These are phyloP conservation scores for Poecilia velifera DNA, from an alignment of 2,797 vertebrate genomes.

Conservation along the genomic window DNA sequence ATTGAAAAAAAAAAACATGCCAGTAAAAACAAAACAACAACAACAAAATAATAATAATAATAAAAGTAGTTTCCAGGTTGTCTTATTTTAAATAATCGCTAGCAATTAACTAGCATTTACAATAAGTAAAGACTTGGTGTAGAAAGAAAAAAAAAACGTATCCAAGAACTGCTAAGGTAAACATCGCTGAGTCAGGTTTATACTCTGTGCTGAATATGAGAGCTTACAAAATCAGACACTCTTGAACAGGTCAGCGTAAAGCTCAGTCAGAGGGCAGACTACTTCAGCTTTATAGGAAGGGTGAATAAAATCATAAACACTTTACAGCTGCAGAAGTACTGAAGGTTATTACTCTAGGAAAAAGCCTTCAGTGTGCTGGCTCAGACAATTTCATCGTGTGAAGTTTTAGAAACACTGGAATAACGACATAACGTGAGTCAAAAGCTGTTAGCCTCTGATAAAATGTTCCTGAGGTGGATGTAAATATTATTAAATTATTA, in stretches of 20 bases:
- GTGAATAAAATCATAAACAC: not conserved
- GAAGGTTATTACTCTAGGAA: not conserved
- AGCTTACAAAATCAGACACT: too few relatives aligned
- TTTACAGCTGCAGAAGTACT: not conserved
- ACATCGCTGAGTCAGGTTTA: too few relatives aligned
- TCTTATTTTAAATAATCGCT: not conserved
- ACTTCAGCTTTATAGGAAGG: not conserved
- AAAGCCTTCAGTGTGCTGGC: not conserved
- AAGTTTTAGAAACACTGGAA: not conserved
- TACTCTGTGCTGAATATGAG: too few relatives aligned
- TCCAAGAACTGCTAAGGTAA: too few relatives aligned
- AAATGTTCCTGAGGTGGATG: not conserved
- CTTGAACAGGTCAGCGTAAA: too few relatives aligned
- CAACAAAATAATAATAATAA: too few relatives aligned
- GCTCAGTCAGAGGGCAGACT: too few relatives aligned
- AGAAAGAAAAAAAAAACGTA: too few relatives aligned
- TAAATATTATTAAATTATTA: not conserved
- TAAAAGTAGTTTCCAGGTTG: not conserved
- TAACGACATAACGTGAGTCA: not conserved
- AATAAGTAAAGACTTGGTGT: not conserved
- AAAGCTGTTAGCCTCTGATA: not conserved
- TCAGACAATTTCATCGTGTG: not conserved
- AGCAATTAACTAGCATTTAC: not conserved
- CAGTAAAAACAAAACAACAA: not conserved
- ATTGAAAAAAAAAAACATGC: not conserved